Conservation (phyloP, 1,140 invertebrate genomes). For the Apolygus lucorum region DNA sequence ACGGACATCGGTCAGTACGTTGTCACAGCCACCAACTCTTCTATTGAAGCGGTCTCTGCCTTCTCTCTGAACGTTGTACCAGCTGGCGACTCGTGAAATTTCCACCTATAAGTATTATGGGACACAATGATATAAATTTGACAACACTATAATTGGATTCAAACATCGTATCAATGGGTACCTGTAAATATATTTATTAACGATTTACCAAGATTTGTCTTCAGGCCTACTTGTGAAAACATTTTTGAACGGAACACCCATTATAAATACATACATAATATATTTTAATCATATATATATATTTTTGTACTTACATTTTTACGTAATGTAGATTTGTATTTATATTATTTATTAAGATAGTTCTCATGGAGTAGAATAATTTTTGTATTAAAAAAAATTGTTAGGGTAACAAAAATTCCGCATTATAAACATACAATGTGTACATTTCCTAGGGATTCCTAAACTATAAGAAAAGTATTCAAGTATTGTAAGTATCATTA, state of each 20-base stretch:
- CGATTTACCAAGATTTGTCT: constrained; percentile 9
- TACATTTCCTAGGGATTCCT: constrained; percentile 11
- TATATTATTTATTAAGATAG: constrained; percentile 5
- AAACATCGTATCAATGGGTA: constrained; percentile 2
- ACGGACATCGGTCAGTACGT: constrained; percentile 85
- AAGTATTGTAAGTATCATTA: not conserved
- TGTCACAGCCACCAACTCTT: constrained; percentile 74
- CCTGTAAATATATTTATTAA: constrained; percentile 17
- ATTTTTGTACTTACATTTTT: constrained; percentile 24
- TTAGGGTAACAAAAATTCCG: not conserved
- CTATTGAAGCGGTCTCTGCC: constrained; percentile 68
- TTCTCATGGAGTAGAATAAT: not conserved
- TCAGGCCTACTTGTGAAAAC: constrained; percentile 28
- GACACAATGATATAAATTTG: not conserved
- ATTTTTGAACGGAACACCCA: not conserved
- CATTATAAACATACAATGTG: not conserved
- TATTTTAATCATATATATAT: constrained; percentile 20
- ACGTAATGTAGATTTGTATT: constrained; percentile 8
- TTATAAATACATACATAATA: not conserved
- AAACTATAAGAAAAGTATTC: not conserved
- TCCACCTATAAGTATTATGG: too few relatives aligned
- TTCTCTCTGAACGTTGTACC: constrained; percentile 72
- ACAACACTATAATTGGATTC: not conserved
- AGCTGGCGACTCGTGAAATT: constrained; percentile 5
- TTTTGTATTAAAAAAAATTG: not conserved